Evolutionary conservation across 2,797 vertebrate species (phyloP).

Genomic region (Mastacembelus armatus): DNA sequence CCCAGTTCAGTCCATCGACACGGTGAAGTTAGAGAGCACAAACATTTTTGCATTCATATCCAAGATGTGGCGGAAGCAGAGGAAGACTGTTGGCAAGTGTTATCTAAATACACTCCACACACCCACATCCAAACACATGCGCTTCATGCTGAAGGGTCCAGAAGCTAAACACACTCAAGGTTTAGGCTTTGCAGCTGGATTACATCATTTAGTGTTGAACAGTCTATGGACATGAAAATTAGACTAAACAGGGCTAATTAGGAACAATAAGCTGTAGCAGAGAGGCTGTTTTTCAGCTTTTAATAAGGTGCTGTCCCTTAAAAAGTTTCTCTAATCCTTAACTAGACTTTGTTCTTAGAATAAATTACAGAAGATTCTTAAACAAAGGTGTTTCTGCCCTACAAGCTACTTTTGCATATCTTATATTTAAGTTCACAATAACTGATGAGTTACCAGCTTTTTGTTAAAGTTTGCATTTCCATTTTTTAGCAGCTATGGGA

Average conservation of each 20-base stretch:
- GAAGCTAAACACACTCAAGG: too few species aligned
- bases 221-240: not conserved
- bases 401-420: too few species aligned
- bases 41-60: constrained; percentile 50
- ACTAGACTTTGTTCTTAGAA: too few species aligned
- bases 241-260: constrained; percentile 12
- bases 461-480: too few species aligned
- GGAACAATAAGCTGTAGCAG: not conserved
- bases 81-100: constrained; percentile 72
- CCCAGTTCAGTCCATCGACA: constrained; percentile 14
- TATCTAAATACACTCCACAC: constrained; percentile 50
- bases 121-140: not conserved
- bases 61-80: constrained; percentile 72
- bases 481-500: too few species aligned
- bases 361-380: too few species aligned
- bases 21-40: constrained; percentile 10
- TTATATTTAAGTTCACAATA: too few species aligned
- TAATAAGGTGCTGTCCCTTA: too few species aligned
- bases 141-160: constrained; percentile 5
- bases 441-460: too few species aligned
- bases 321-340: too few species aligned
- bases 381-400: too few species aligned
- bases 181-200: constrained; percentile 33
- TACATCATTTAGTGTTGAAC: constrained; percentile 47
- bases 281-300: not conserved